These are phyloP conservation scores for Porites cylindrica DNA, from an alignment of 92 coral and sea anemone species.

Conservation along the genomic window DNA sequence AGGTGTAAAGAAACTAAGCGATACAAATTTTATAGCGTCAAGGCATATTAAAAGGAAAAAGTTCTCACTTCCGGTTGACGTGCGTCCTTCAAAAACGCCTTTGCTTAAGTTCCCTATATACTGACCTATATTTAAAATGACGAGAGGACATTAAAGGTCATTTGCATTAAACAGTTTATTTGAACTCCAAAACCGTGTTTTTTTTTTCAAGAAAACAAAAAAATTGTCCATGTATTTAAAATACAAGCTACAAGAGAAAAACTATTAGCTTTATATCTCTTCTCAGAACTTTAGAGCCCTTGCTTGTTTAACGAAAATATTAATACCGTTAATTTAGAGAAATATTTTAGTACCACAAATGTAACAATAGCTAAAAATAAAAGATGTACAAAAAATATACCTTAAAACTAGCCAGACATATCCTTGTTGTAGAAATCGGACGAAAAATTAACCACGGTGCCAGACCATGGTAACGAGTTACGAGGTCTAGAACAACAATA, in stretches of 20 bases:
- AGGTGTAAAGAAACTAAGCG: too few species aligned
- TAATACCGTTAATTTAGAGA: background rate
- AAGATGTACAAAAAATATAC: slow-evolving; percentile 10
- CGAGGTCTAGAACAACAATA: background rate
- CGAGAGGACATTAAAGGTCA: background rate
- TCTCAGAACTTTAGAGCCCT: background rate
- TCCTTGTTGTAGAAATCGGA: background rate
- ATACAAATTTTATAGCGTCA: too few species aligned
- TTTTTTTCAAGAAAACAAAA: background rate
- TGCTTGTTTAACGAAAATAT: background rate
- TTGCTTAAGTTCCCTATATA: too few species aligned
- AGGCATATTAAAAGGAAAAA: too few species aligned
- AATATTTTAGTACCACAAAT: slow-evolving; percentile 11
- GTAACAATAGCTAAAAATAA: slow-evolving; percentile 14
- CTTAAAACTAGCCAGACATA: background rate
- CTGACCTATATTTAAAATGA: background rate
- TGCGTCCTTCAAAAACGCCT: too few species aligned
- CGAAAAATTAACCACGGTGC: slow-evolving; percentile 2
- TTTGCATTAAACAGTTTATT: slow-evolving; percentile 19
- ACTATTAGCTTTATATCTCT: background rate
- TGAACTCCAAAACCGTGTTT: slow-evolving; percentile 17
- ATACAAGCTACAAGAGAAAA: slow-evolving; percentile 1
- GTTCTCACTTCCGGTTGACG: too few species aligned
- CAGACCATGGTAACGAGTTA: slow-evolving; percentile 24
- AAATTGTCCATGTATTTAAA: background rate